phyloP scores from a whole-genome alignment of 1,140 invertebrate genomes.

The Thaumatotibia leucotreta region DNA sequence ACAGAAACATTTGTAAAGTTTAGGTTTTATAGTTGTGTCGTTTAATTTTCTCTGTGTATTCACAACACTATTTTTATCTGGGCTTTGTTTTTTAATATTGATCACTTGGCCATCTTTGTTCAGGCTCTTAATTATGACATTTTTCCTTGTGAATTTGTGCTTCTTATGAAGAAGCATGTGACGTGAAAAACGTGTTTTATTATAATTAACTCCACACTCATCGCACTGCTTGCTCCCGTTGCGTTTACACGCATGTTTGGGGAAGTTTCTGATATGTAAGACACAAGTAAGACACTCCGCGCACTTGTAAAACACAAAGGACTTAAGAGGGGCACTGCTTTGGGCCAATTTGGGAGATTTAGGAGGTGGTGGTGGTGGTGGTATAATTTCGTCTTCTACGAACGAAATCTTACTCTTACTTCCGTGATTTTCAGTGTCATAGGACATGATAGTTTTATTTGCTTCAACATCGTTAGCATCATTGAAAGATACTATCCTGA shows the following conservation, averaged over 20 bases:
- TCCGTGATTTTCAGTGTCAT: not conserved
- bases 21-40: not conserved
- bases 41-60: not conserved
- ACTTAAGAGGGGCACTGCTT: not conserved
- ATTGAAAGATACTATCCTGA: slow-evolving; percentile 14
- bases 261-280: not conserved
- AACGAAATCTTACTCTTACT: not conserved
- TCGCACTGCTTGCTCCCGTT: not conserved
- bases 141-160: not conserved
- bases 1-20: slow-evolving; percentile 21
- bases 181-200: not conserved
- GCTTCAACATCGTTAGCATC: slow-evolving; percentile 8
- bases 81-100: not conserved
- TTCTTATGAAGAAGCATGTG: not conserved
- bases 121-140: not conserved
- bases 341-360: not conserved
- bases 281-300: not conserved
- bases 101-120: not conserved
- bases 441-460: not conserved
- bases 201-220: not conserved
- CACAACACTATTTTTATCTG: not conserved
- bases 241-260: not conserved
- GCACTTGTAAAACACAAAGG: not conserved
- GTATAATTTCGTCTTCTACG: not conserved
- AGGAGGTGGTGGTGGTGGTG: too few species aligned